phyloP scores from a whole-genome alignment of 2,113 vertebrate species.

The Bostrychus sinensis region DNA sequence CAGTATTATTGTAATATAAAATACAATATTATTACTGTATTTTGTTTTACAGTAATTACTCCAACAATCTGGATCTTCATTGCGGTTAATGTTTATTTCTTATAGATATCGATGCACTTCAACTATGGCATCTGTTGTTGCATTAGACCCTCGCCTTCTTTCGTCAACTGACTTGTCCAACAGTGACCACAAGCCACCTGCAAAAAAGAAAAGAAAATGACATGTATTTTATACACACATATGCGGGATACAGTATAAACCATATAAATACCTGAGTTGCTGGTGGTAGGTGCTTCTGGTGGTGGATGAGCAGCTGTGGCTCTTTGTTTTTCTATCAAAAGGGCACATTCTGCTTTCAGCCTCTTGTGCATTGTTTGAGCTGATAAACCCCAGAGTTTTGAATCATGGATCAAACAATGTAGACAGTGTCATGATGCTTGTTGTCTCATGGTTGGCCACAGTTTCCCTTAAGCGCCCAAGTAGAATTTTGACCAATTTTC shows the following conservation, averaged over 20 bases:
- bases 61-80: slow-evolving; percentile 4
- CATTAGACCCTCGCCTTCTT: background rate
- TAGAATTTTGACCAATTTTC: too few relatives aligned
- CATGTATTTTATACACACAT: background rate
- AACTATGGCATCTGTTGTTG: background rate
- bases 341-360: background rate
- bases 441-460: too few relatives aligned
- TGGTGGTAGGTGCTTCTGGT: background rate
- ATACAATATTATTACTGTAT: too few relatives aligned
- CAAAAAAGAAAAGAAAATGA: background rate
- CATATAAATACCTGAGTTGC: background rate
- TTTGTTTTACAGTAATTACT: too few relatives aligned
- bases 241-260: background rate
- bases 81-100: background rate
- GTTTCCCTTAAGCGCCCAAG: too few relatives aligned
- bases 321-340: too few relatives aligned
- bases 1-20: too few relatives aligned
- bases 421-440: too few relatives aligned
- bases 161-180: background rate
- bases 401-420: too few relatives aligned
- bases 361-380: background rate
- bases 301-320: background rate
- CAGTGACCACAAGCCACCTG: background rate
- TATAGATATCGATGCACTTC: background rate
- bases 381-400: background rate